These are phyloP conservation scores for Pheosia tremula DNA, from an alignment of 2,888 invertebrate genomes.

Conservation along the genomic window DNA sequence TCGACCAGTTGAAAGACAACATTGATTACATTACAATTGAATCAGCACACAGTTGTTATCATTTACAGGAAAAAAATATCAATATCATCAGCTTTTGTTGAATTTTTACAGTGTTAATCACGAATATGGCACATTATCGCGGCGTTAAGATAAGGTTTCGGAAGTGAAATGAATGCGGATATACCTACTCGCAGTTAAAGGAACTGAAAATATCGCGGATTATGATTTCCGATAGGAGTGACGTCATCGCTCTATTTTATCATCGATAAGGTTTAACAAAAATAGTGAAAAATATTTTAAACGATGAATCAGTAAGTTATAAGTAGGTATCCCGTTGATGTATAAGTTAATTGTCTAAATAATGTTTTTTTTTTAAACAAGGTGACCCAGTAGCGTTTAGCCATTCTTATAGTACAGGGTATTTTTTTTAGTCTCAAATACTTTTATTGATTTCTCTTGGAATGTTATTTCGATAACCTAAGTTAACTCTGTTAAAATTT, in stretches of 20 bases:
- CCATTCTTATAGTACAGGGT: no score
- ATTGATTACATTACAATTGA: conserved; percentile 43
- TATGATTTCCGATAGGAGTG: not conserved
- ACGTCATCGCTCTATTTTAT: not conserved
- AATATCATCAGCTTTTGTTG: conserved; percentile 31
- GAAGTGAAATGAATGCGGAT: conserved; percentile 23
- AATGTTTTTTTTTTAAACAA: no score
- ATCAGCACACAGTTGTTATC: conserved; percentile 43
- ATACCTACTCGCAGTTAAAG: conserved; percentile 1
- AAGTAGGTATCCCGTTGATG: no score
- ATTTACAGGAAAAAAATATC: conserved; percentile 39
- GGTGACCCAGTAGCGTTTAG: no score
- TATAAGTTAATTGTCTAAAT: no score
- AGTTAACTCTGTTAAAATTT: no score
- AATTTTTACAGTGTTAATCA: conserved; percentile 36
- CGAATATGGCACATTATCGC: conserved; percentile 10
- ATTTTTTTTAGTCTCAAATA: no score
- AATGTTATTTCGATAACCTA: no score
- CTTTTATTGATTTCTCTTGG: no score
- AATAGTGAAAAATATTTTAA: no score
- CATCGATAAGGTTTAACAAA: not conserved
- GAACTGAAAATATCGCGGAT: conserved; percentile 5
- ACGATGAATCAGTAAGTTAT: no score
- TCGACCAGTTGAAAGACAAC: conserved; percentile 22
- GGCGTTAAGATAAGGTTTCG: conserved; percentile 22